phyloP scores from a whole-genome alignment of 2,888 invertebrate species.

The Polietes domitor region DNA sequence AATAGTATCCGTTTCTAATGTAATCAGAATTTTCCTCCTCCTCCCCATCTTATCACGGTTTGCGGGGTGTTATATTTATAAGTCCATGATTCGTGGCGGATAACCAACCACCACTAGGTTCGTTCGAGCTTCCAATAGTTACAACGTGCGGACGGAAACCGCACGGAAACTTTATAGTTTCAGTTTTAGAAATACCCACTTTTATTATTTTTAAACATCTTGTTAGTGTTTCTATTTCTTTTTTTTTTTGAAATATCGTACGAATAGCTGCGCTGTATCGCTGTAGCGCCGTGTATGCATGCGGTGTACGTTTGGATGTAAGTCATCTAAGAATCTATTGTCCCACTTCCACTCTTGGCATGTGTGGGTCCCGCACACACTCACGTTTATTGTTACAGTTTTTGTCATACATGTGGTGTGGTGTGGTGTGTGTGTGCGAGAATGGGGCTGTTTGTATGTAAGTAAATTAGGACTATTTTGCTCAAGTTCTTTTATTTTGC shows the following conservation, averaged over 20 bases:
- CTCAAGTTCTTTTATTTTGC: constrained; percentile 14
- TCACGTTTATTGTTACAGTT: neutral
- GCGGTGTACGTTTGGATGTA: neutral
- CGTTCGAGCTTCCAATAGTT: neutral
- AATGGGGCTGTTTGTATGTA: too few species aligned
- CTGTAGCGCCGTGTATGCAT: too few species aligned
- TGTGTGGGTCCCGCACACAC: neutral
- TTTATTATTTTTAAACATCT: constrained; percentile 36
- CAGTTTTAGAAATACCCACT: constrained; percentile 19
- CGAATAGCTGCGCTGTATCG: neutral
- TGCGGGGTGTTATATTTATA: neutral
- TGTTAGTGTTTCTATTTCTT: neutral
- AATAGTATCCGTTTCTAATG: neutral
- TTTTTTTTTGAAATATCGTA: neutral
- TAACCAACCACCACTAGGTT: neutral
- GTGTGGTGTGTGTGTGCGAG: neutral
- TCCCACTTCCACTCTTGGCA: constrained; percentile 43
- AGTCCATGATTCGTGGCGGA: neutral
- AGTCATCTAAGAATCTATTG: constrained; percentile 43
- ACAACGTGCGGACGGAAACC: neutral
- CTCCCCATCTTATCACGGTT: neutral
- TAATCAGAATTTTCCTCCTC: neutral
- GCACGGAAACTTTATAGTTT: constrained; percentile 9
- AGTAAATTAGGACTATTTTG: constrained; percentile 29
- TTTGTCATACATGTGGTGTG: neutral